Evolutionary conservation across 1,140 invertebrate species (phyloP), one percentile per base, ranked within the genome.

Genomic region (Drosophila prosaltans): DNA sequence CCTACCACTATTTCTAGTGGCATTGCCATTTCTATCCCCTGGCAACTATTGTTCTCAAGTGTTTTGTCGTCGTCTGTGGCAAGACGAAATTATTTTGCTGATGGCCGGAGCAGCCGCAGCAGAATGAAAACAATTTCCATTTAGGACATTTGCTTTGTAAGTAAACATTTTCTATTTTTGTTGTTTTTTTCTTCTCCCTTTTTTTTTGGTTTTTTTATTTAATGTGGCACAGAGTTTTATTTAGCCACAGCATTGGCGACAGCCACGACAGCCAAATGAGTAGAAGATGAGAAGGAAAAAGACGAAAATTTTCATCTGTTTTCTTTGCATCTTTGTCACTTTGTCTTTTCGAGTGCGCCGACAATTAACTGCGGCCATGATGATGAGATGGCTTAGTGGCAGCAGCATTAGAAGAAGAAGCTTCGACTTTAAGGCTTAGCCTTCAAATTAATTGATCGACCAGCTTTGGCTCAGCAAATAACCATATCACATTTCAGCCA

Each of bases 61-160:
- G 84, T 81, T 89, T 36, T 88, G 83, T 80, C 78, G 80, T 70
- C 61, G 76, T 61, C 69, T 88, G 79, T 79, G 75, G 69, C 82
- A 76, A 55, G 69, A 64, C 64, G 61, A 80, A 86, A 86, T 86
- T 77, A 86, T 86, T 69, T 88, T 72, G 80, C 80, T 82, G 78
- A 79, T 79, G 78, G 66, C 74, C 65, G 48, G 59, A 72, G 69
- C 76, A 78, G 74, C 71, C 61, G 40, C 65, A 78, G 69, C 63
- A 45, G 63, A 58, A 26, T 36, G 83, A 89, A 89, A 89, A 89
- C 84, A 89, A 89, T 89, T 89, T 89, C 79, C 84, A 89, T 89
- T 89, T 84, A 73, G 76, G 71, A 72, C 66, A 60, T 72, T 86
- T 69, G 67, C 68, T 69, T 67, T 71, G 55, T 65, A 68, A 80